Base-by-base conservation (phyloP, 2,797 vertebrate genomes). In the Hemibagrus guttatus region DNA sequence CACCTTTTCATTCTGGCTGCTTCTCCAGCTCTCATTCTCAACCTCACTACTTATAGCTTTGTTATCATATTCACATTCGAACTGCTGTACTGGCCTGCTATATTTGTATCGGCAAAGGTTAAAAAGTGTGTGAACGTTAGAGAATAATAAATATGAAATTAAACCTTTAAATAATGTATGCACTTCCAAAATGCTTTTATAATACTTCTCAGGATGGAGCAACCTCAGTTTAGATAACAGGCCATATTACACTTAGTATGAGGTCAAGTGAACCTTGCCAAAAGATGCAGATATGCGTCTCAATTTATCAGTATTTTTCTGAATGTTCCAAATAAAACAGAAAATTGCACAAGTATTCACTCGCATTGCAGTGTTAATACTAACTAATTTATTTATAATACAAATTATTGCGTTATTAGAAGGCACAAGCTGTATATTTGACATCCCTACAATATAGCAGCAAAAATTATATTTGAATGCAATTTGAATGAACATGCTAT, bases 1-100 rank as follows among this genome's bases (percentile, higher is more conserved):
- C 28, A 64, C 91, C 16, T 56, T 78, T 76, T 90, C 90, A 91
- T 92, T 83, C 88, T 90, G 92, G 90, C 92, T 88, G 88, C 88
- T 91, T 91, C 90, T 90, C 81, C 84, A 4, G 0, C 91, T 90
- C 63, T 93, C 91, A 94, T 95, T 95, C 94, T 92, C 90, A 42
- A 91, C 90, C 89, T 66, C 46, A 21, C 28, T 35, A 7, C 17
- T 58, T 31, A 58, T n/a, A 58, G 52, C 54, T 35, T 28, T 54
- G 4, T 54, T 54, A 56, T 76, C 28, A 78, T 3, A 58, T 78
- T 58, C 75, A 23, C 28, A 11, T 78, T 35, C 1, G 31, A 58
- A 11, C 16, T 19, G 49, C 26, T 35, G 1, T 19, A 54, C 8
- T 35, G 17, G 28, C 8, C 58, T 78, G 28, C 4, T 6, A 31